A percentile compares a stretch with the other conserved stretches of the same genome.
These are phyloP conservation scores for Protodeltote pygarga DNA, from an alignment of 2,888 invertebrate genomes.

Conservation along the genomic window DNA sequence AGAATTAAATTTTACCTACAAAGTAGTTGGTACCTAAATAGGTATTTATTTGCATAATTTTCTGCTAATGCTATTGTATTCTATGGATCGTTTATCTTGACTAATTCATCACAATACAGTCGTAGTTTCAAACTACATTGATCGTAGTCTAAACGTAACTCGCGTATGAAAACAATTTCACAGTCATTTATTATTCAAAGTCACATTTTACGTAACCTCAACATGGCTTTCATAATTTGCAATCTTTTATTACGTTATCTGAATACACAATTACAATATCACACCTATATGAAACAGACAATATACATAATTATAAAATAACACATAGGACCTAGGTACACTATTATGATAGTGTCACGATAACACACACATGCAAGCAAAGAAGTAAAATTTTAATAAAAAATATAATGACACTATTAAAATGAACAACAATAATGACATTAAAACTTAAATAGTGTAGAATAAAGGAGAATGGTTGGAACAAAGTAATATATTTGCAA, in stretches of 20 bases:
- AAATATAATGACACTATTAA: neutral
- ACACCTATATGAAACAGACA: conserved; percentile 3
- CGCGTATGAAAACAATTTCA: neutral
- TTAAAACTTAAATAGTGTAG: neutral
- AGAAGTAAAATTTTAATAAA: neutral
- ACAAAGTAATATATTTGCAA: conserved; percentile 24
- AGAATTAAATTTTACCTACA: too few relatives aligned
- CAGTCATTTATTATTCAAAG: conserved; percentile 2
- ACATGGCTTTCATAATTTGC: conserved; percentile 7
- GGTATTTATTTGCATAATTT: too few relatives aligned
- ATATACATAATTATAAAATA: neutral
- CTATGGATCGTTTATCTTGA: too few relatives aligned
- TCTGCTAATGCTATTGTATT: too few relatives aligned
- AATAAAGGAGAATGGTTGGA: neutral
- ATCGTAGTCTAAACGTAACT: too few relatives aligned
- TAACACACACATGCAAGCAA: neutral
- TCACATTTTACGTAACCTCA: neutral
- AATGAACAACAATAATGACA: neutral
- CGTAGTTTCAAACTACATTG: too few relatives aligned
- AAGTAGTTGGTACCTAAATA: too few relatives aligned
- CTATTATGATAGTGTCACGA: too few relatives aligned
- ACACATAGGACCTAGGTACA: neutral
- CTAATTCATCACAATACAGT: too few relatives aligned
- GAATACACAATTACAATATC: conserved; percentile 6
- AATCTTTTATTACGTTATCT: neutral